Evolutionary conservation across 2,113 vertebrate species (phyloP), one percentile per base, ranked within the genome.

Genomic region (Gymnogyps californianus): DNA sequence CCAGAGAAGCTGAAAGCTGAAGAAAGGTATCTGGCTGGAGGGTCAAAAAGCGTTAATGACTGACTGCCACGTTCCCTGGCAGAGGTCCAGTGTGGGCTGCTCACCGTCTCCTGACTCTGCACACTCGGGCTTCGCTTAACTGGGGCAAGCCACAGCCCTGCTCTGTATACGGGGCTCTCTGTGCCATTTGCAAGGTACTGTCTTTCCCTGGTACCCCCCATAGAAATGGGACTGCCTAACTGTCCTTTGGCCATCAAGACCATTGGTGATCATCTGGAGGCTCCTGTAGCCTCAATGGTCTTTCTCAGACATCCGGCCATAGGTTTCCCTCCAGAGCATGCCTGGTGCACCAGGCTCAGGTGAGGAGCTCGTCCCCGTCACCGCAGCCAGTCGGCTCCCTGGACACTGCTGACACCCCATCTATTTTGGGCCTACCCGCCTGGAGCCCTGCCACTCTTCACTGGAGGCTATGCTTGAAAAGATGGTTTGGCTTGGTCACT

Each of bases 1-100:
- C 36, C 71, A 92, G 70, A 71, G 31, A 64, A 95, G 40, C 18
- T 89, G 65, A 83, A 94, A 69, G 38, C 14, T 81, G 55, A 76
- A 81, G 57, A 93, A 87, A 71, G 13, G 18, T 71, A 65, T 25
- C 36, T 93, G 88, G 13, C n/a, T 89, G 52, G 9, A 65, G 40
- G 18, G 67, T 93, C 42, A 89, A 83, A 87, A 89, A 71, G 14
- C 10, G 2, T 74, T 51, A 40, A 29, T 76, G 34, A 46, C 11
- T 78, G 64, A 62, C 54, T 86, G 61, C 32, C 54, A 20, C 46
- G 32, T 76, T 22, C 44, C 21, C 49, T 62, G 34, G 57, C 65
- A 93, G 51, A 82, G 31, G 13, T 79, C 69, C 72, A 84, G 32
- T 4, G 1, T 5, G 7, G n/a, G 29, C n/a, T 8, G 25, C 29